Base-by-base conservation (phyloP, 1,140 invertebrate species). In the Temnothorax nylanderi region DNA sequence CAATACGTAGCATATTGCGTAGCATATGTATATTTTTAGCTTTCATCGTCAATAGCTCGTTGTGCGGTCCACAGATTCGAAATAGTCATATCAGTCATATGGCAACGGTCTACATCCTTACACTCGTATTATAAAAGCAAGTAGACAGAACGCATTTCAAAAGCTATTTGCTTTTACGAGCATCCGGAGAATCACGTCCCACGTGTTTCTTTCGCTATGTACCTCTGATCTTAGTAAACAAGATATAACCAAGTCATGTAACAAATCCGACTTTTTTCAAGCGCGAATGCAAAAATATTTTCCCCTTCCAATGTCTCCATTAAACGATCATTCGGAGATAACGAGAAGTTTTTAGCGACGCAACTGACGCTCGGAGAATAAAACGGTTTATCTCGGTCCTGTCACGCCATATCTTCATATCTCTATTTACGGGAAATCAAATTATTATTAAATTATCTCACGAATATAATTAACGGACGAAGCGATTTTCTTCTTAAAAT, bases 161-260 rank as follows among this genome's bases (percentile, higher is more conserved):
- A 64, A 37, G 60, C 75, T 64, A 78, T 78, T 78, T 78, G 75
- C 75, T 78, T 64, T 78, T 64, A 78, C 75, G 75, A 78, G 58
- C 11, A 78, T 64, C 41, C 41, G 26, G 26, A 32, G 44, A 34
- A 34, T 64, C 41, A 78, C 75, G 41, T 78, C 26, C 44, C 75
- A 77, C 37, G 44, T 64, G 56, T 78, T 64, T 78, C 37, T 49
- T 64, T 41, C 34, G 16, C 21, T 41, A 4, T 10, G 51, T 2
- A 1, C 1, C 5, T 64, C 18, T 18, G 21, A 64, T 64, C 58
- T 64, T 47, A 2, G 21, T 44, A 32, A 47, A 21, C 26, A 64
- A 64, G 32, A 32, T 75, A 44, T 32, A 62, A 77, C 16, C 32
- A n/a, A 37, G 71, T n/a, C n/a, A 62, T 47, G 62, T 62, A 41